Conservation (phyloP, 2,113 vertebrate species). For the Phyllostomus discolor region DNA sequence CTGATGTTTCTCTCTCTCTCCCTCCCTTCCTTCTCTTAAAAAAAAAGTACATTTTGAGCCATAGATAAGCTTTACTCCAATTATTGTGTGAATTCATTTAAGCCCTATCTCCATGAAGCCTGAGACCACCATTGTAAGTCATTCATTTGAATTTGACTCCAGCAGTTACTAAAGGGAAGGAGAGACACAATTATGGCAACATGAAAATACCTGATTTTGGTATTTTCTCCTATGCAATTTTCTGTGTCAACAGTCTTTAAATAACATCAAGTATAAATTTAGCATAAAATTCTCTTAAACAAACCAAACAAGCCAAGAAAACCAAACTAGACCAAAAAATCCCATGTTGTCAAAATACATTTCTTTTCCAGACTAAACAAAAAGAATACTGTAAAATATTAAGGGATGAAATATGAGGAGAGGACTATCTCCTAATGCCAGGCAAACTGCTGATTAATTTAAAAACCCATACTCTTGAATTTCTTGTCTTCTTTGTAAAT, state of each 20-base stretch:
- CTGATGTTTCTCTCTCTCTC: too few relatives aligned
- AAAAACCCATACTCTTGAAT: background rate
- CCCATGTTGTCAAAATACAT: background rate
- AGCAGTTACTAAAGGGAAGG: background rate
- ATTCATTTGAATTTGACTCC: background rate
- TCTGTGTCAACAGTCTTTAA: background rate
- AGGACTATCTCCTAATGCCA: background rate
- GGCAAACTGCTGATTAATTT: background rate
- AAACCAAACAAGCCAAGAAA: background rate
- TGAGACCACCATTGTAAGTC: background rate
- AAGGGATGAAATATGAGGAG: background rate
- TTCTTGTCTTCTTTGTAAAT: background rate
- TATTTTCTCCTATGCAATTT: background rate
- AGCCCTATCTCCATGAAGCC: background rate
- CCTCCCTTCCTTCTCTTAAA: too few relatives aligned
- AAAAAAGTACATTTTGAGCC: background rate
- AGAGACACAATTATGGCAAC: background rate
- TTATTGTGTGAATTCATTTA: background rate
- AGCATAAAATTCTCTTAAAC: background rate
- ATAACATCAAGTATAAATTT: background rate
- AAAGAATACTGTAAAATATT: background rate
- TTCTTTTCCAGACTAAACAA: background rate
- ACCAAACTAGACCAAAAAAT: background rate
- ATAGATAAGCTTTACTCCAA: background rate
- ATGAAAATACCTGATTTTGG: background rate